Evolutionary conservation across 2,113 vertebrate genomes (phyloP), one percentile per base, ranked within the genome.

Genomic region (Cebidichthys violaceus): DNA sequence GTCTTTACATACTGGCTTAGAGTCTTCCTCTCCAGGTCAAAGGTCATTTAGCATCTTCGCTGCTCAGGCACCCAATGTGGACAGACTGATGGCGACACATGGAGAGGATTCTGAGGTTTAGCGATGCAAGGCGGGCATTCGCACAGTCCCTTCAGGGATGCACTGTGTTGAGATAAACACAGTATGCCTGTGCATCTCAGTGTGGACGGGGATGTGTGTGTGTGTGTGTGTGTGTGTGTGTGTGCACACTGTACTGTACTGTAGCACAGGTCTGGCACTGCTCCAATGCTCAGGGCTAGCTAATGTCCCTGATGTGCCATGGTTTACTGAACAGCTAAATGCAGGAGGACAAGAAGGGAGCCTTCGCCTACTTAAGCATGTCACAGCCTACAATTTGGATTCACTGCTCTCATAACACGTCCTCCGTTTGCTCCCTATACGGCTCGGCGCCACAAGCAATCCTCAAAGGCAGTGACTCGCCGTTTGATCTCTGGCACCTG

Each of bases 261-360:
- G 71, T 68, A 39, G 43, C 73, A 43, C 67, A 72, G 50, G 52
- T 61, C 72, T 88, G 86, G 83, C 85, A 62, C 24, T 35, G 47
- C 81, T 90, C 87, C 79, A 88, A 4, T 64, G 60, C 60, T 83
- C 76, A 62, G 70, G 66, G 66, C 72, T 89, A 84, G 77, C 61
- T 88, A 84, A 91, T 85, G 87, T 85, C 85, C 72, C 86, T 65
- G 59, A 60, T 78, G 83, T 87, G 80, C 75, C n/a, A 66, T 82
- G 90, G 88, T 93, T 91, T 89, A 82, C 83, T 76, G 75, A 73
- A 68, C 69, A 79, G 76, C 84, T 90, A 82, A 88, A 90, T 81
- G 75, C 61, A 73, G 83, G 71, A 92, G 71, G 72, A 81, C 55
- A 54, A 71, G 81, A 70, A 47, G 70, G 83, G 70, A 82, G 69